Evolutionary conservation across 2,113 vertebrate genomes (phyloP).

Genomic region (Thamnophis sirtalis): DNA sequence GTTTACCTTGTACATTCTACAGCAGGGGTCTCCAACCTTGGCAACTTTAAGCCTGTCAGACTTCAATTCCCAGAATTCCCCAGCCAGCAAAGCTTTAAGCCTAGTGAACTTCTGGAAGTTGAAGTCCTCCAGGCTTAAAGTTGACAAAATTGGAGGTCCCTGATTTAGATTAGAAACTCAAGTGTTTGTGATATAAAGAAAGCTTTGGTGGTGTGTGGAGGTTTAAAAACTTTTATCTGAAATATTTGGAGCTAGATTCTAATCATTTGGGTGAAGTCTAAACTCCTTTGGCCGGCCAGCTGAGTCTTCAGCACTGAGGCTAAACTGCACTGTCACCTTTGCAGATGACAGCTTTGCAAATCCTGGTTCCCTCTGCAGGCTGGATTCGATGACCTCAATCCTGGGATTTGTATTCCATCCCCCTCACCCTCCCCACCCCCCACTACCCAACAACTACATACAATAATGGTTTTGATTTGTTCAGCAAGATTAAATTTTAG

Average conservation of each 20-base stretch:
- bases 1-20: too few relatives aligned
- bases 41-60: too few relatives aligned
- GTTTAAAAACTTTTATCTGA: not conserved
- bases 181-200: not conserved
- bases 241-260: not conserved
- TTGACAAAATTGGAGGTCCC: too few relatives aligned
- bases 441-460: not conserved
- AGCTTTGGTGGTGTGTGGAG: too few relatives aligned
- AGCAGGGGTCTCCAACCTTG: too few relatives aligned
- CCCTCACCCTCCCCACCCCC: too few relatives aligned
- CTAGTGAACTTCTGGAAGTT: too few relatives aligned
- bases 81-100: too few relatives aligned
- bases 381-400: conserved; percentile 32
- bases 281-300: not conserved
- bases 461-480: conserved; percentile 20
- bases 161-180: not conserved
- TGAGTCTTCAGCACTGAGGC: not conserved
- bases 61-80: too few relatives aligned
- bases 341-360: not conserved
- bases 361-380: not conserved
- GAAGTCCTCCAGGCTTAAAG: too few relatives aligned
- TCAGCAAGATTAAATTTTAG: conserved; percentile 21
- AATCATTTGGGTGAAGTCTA: not conserved
- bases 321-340: not conserved
- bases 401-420: conserved; percentile 12